Evolutionary conservation across 2,113 vertebrate genomes (phyloP).

Genomic region (Pteruthius melanotis): DNA sequence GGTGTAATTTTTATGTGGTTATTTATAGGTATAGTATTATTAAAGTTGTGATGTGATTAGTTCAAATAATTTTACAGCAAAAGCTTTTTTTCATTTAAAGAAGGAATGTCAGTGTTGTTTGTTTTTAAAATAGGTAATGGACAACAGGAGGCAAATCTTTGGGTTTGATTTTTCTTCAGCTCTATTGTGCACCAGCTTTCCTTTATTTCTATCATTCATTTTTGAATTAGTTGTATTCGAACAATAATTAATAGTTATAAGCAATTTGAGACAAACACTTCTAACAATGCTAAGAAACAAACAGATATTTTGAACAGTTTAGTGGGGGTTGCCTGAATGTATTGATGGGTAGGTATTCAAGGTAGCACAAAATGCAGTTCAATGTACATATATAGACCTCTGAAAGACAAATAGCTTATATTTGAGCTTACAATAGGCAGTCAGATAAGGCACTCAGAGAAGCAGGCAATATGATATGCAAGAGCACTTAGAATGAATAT

Average conservation of each 20-base stretch:
- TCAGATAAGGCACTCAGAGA: neutral
- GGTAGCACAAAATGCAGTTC: neutral
- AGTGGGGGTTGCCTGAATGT: accelerated
- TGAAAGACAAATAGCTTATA: neutral
- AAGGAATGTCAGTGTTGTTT: accelerated
- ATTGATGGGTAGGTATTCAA: neutral
- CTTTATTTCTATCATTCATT: neutral
- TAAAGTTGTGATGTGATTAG: neutral
- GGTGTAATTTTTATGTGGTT: neutral
- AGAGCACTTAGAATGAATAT: neutral
- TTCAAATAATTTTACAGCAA: neutral
- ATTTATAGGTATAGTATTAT: neutral
- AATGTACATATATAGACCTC: neutral
- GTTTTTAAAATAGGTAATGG: neutral
- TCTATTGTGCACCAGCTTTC: accelerated
- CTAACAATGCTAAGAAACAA: neutral
- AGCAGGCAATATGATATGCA: neutral
- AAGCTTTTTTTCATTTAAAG: neutral
- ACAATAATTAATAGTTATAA: neutral
- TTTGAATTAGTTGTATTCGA: neutral
- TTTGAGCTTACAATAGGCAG: neutral
- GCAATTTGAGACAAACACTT: neutral
- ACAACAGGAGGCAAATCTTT: neutral
- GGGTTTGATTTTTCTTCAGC: neutral
- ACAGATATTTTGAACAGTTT: neutral